These are phyloP conservation scores for Amiota communis DNA, from an alignment of 2,888 invertebrate genomes.

Conservation along the genomic window DNA sequence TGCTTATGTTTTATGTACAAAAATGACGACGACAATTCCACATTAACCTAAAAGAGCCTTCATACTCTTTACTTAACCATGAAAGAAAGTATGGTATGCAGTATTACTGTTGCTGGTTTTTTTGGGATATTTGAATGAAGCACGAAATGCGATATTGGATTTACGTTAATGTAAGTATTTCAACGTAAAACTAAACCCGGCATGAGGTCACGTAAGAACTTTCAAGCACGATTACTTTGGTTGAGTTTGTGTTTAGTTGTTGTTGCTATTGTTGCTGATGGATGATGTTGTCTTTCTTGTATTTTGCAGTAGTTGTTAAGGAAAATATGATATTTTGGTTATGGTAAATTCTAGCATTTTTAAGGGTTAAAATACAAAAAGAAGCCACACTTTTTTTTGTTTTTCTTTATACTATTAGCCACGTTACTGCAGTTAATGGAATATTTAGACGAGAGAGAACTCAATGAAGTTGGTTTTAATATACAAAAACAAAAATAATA, in stretches of 20 bases:
- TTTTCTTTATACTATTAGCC: too few species aligned
- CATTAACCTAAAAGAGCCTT: background rate
- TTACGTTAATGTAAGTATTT: background rate
- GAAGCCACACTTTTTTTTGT: too few species aligned
- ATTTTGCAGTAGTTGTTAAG: constrained; percentile 14
- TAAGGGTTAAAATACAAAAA: too few species aligned
- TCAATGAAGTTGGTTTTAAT: background rate
- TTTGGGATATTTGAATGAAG: background rate
- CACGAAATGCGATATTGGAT: constrained; percentile 14
- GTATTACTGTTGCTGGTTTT: background rate
- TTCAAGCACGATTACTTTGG: constrained; percentile 32
- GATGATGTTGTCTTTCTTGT: constrained; percentile 10
- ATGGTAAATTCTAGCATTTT: too few species aligned
- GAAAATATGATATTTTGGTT: background rate
- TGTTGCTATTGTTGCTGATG: too few species aligned
- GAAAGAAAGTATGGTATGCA: too few species aligned
- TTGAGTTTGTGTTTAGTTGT: constrained; percentile 15
- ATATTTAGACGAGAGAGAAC: background rate
- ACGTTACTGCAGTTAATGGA: constrained; percentile 3
- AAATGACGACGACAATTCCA: background rate
- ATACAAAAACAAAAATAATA: background rate
- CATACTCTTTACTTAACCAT: background rate
- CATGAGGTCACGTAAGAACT: constrained; percentile 34
- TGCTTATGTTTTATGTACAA: constrained; percentile 4
- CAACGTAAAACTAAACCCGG: constrained; percentile 12